Evolutionary conservation across 1,140 invertebrate genomes (phyloP), one percentile per base, ranked within the genome.

Genomic region (Drosophila littoralis): DNA sequence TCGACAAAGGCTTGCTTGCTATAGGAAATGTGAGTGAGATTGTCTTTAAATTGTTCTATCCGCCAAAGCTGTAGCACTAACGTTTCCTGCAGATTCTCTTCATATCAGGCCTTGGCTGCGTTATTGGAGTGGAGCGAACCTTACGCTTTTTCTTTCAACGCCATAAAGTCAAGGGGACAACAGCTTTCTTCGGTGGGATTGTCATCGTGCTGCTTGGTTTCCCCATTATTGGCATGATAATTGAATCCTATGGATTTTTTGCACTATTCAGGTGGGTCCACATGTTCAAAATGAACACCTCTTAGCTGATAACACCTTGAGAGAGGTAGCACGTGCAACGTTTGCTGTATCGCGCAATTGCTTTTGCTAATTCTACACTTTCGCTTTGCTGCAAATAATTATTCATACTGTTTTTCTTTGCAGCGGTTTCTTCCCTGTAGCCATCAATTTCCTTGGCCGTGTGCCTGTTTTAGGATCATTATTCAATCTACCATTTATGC

Each of bases 121-220:
- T 99, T 1, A 99, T 99, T 89, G 99, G 99, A 1, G 93, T 99
- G 40, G 97, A 98, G 93, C 94, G 98, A 92, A 99, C 98, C 32
- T 96, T 99, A 81, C 95, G 97, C 90, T 99, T 99, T 92, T 99
- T 99, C 93, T 99, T 99, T 93, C 98, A 99, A 94, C 93, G 95
- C 64, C 98, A 99, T 92, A 99, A 99, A 95, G 92, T 98, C 6
- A 98, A 97, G 94, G 98, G 97, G 0, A 97, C 97, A 7, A 93
- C 95, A 7, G 95, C 97, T 10, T 99, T 99, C 93, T 97, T 99
- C 91, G 97, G 98, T 15, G 99, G 99, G 7, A 98, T 99, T 77
- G 93, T 96, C 6, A 94, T 99, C 57, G 98, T 99, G 22, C 93
- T 99, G n/a, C 90, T 99, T 45, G 98, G 99, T 42, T 99, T 97